Conservation (phyloP, 2,113 vertebrate genomes). For the Charina bottae region DNA sequence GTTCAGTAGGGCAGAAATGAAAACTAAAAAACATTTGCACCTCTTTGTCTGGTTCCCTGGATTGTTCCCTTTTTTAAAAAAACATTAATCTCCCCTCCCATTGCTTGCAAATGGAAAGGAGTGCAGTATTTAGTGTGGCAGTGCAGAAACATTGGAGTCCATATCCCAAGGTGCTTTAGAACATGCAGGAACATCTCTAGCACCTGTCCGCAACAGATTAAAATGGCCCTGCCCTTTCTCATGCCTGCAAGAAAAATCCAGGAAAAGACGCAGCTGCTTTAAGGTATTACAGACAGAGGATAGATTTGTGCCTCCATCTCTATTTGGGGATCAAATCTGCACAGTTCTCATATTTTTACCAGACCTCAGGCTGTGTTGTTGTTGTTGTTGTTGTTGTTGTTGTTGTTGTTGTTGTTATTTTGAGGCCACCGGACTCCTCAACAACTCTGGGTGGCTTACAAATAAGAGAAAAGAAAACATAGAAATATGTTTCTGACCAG, state of each 20-base stretch:
- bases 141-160: not conserved
- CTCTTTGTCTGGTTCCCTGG: not conserved
- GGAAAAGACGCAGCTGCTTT: not conserved
- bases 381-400: not conserved
- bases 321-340: not conserved
- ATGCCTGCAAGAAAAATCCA: not conserved
- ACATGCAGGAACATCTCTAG: not conserved
- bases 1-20: not conserved
- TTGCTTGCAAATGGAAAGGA: not conserved
- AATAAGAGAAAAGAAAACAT: too few species aligned
- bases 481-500: too few species aligned
- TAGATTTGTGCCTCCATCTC: not conserved
- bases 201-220: not conserved
- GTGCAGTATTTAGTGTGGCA: not conserved
- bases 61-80: not conserved
- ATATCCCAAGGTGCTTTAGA: not conserved
- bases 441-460: not conserved
- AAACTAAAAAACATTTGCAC: not conserved
- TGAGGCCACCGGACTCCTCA: not conserved
- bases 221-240: not conserved
- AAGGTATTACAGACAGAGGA: not conserved
- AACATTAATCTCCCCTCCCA: not conserved
- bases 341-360: not conserved
- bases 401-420: not conserved
- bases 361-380: not conserved